Base-by-base conservation (phyloP, 2,888 invertebrate species). In the Hipparchia sbordonii region DNA sequence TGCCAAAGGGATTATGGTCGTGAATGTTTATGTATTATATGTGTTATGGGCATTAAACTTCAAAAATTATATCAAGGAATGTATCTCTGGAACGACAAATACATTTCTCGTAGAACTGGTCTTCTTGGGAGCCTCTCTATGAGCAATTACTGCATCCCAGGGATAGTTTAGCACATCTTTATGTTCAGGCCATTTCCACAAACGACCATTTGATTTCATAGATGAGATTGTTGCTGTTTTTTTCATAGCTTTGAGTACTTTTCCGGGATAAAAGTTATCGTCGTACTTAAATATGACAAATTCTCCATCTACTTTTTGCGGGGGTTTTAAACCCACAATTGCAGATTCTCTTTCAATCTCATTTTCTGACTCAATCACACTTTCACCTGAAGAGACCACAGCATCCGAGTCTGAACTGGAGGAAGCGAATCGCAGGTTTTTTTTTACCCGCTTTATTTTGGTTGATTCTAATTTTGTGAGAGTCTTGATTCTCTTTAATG, bases 171-270 rank as follows among this genome's bases (percentile, higher is more conserved):
- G 74, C 65, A 76, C 73, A 69, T 77, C 77, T 67, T 13, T 65
- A 61, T 67, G 70, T 68, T 74, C 77, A 46, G 74, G 77, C 77
- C 77, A 77, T 73, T 77, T 77, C 77, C 77, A 77, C 56, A 77
- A 71, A n/a, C 75, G 72, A 70, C 75, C 74, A 70, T 66, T 68
- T 74, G 70, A n/a, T 74, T 69, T 71, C 75, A 77, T 77, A 12
- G 75, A 72, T 71, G 77, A 77, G 66, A 75, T 75, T 74, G 77
- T 72, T 33, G 77, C 77, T 67, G 71, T 70, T 71, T 72, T 39
- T 76, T 68, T 70, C 67, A 56, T 70, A 65, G 73, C 74, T 70
- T 70, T 74, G 66, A 74, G 67, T 70, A 76, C 70, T 76, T 73
- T 72, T 52, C 76, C 73, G 33, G 74, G 76, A 73, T 74, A 73